A percentile compares a stretch with the other conserved stretches of the same genome.
Conservation (phyloP, 2,888 invertebrate genomes). For the Eilema depressum region DNA sequence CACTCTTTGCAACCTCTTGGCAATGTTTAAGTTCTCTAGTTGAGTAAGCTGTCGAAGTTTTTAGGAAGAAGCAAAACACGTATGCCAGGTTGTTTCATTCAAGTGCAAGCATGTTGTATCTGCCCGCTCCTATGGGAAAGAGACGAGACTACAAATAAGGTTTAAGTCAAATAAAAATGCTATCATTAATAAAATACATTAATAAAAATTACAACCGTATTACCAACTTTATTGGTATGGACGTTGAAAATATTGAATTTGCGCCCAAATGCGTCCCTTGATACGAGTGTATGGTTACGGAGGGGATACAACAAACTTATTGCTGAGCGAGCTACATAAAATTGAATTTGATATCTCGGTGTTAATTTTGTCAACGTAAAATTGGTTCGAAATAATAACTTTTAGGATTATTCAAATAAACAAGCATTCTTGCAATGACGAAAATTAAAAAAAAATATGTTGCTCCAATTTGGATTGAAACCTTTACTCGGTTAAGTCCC, state of each 20-base stretch:
- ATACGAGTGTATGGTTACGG: constrained; percentile 59
- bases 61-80: too few relatives aligned
- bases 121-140: background rate
- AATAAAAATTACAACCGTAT: constrained; percentile 53
- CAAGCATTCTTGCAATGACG: too few relatives aligned
- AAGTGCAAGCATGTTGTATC: background rate
- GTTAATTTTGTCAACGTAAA: constrained; percentile 33
- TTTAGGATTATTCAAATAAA: background rate
- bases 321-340: constrained; percentile 39
- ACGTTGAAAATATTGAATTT: constrained; percentile 62
- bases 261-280: constrained; percentile 53
- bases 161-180: background rate
- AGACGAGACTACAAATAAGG: background rate
- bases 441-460: too few relatives aligned
- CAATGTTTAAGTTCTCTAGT: too few relatives aligned
- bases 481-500: too few relatives aligned
- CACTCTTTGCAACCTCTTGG: too few relatives aligned
- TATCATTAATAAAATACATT: constrained; percentile 28
- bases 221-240: constrained; percentile 49
- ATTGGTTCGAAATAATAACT: background rate
- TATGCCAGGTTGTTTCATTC: too few relatives aligned
- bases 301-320: constrained; percentile 54
- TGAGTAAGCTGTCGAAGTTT: too few relatives aligned
- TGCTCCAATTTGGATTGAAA: too few relatives aligned
- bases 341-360: constrained; percentile 52